Base-by-base conservation (phyloP, 2,113 vertebrate species). In the Bucco capensis region DNA sequence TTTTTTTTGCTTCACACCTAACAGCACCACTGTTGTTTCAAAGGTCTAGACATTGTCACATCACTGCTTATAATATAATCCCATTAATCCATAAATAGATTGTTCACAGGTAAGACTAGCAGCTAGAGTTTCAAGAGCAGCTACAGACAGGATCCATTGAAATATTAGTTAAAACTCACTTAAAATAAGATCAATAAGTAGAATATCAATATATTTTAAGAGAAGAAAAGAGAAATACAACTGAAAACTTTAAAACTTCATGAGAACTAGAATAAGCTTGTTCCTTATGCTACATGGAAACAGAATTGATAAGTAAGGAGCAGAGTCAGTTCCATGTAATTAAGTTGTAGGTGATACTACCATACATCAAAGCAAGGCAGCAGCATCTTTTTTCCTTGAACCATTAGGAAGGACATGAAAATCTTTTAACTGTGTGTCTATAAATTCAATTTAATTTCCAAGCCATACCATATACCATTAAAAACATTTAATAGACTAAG, bases 141-240 rank as follows among this genome's bases (percentile, higher is more conserved):
- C 0, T 0, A 37, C 30, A 72, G 27, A 51, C 2, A 9, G 3
- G 11, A 85, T 54, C 30, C 50, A 38, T 4, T 46, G 15, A 73
- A 81, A 10, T 57, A 33, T 13, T 78, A 42, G 10, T 53, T 72
- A 70, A 69, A 87, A 79, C 8, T 13, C 16, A 25, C 30, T 70
- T 38, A 40, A 85, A 83, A 27, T 30, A 73, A 83, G 31, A 62
- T 3, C 25, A 75, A 30, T 1, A 1, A 85, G 18, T 27, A 57
- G 89, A 82, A 58, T 49, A 76, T 54, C 37, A 51, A 24, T 44
- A 28, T 35, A 15, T 3, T 10, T 69, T 28, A 74, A 80, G 31
- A 31, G 15, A 25, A 85, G 13, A 77, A 88, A 74, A 71, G 0
- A 62, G 23, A 78, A 89, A 30, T 67, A 60, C 77, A 54, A 9